Evolutionary conservation across 1,140 invertebrate species (phyloP).

Genomic region (Rhagoletis zephyria): DNA sequence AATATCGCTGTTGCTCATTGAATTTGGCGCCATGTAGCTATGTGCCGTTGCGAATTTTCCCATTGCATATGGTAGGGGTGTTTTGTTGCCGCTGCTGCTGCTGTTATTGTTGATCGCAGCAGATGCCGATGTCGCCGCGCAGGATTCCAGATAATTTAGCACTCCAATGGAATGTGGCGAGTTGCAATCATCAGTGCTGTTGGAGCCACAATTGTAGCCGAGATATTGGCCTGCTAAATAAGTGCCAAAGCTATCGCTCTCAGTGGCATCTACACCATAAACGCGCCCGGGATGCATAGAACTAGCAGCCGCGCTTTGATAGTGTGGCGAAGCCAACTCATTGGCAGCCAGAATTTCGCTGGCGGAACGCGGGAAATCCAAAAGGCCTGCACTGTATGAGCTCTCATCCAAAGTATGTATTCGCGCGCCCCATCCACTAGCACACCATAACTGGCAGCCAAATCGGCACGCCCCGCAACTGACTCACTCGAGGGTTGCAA

Average conservation of each 20-base stretch:
- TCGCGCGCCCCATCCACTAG: conserved; percentile 65
- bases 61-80: conserved; percentile 50
- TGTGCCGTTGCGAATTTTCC: conserved; percentile 56
- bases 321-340: neutral
- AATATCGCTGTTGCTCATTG: conserved; percentile 61
- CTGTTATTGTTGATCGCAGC: neutral
- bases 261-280: neutral
- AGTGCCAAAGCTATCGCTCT: conserved; percentile 7
- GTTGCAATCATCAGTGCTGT: neutral
- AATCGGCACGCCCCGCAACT: neutral
- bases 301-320: neutral
- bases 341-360: neutral
- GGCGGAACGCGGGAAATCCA: neutral
- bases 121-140: neutral
- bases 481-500: conserved; percentile 60
- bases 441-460: conserved; percentile 62
- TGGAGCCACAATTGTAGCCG: conserved; percentile 17
- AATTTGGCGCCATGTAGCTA: conserved; percentile 49
- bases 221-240: neutral
- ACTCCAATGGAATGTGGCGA: conserved; percentile 66
- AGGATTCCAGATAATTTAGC: conserved; percentile 65
- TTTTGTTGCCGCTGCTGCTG: conserved; percentile 18
- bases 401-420: conserved; percentile 60
- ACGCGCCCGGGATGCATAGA: neutral
- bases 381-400: neutral